Evolutionary conservation across 2,888 invertebrate species (phyloP).

Genomic region (Cantharis lateralis): DNA sequence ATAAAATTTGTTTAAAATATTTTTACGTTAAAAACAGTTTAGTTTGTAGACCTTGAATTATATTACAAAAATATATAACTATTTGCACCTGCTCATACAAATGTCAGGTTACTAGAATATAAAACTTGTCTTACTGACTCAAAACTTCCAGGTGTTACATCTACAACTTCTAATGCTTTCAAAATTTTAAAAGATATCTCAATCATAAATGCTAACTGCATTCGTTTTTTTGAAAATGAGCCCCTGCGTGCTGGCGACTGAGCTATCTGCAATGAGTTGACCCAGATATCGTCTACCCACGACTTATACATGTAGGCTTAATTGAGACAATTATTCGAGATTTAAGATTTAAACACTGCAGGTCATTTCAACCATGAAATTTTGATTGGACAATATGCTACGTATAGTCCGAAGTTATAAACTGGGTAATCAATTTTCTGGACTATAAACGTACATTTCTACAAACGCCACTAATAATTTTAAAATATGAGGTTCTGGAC

Average conservation of each 20-base stretch:
- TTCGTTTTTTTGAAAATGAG: neutral
- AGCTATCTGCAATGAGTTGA: neutral
- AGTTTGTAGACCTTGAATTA: neutral
- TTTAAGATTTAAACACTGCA: neutral
- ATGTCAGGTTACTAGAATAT: neutral
- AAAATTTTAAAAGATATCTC: neutral
- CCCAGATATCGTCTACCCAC: neutral
- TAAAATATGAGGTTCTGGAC: no score
- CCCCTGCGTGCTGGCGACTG: neutral
- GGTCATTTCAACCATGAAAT: neutral
- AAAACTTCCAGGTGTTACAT: neutral
- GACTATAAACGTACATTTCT: no score
- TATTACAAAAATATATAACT: neutral
- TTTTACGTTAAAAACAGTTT: neutral
- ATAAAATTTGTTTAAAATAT: neutral
- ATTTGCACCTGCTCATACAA: neutral
- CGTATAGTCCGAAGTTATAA: neutral
- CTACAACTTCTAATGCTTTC: neutral
- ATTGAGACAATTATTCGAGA: neutral
- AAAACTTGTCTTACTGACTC: neutral
- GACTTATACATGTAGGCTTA: neutral
- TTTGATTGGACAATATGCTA: neutral
- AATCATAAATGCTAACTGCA: no score
- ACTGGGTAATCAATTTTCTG: no score
- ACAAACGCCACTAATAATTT: no score